Evolutionary conservation across 2,888 invertebrate genomes (phyloP).

Genomic region (Melieria omissa): DNA sequence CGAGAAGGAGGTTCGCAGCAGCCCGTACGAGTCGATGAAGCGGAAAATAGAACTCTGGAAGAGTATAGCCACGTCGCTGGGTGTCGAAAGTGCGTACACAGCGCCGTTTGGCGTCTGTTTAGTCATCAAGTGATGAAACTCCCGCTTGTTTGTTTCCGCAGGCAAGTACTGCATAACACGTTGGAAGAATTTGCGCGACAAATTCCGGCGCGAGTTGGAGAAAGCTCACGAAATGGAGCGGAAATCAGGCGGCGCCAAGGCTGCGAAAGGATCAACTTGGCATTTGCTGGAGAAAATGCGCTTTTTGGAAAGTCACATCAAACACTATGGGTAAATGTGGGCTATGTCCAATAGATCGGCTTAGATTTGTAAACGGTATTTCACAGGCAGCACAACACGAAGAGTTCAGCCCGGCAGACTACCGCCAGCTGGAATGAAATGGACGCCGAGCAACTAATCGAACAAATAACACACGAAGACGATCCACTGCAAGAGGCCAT

Average conservation of each 20-base stretch:
- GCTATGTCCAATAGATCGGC: background rate
- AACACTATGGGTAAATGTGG: constrained; percentile 41
- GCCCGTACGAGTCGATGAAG: constrained; percentile 54
- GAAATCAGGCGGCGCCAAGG: constrained; percentile 32
- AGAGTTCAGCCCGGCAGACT: constrained; percentile 37
- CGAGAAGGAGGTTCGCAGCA: constrained; percentile 49
- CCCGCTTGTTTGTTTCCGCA: constrained; percentile 31
- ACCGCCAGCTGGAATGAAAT: constrained; percentile 43
- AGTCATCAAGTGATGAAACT: too few species aligned
- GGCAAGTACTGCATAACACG: constrained; percentile 52
- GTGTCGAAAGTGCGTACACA: constrained; percentile 52
- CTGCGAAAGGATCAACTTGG: constrained; percentile 50
- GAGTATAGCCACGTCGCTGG: constrained; percentile 54
- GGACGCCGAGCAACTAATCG: constrained; percentile 47
- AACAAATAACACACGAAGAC: constrained; percentile 50
- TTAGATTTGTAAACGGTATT: background rate
- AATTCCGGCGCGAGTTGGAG: constrained; percentile 49
- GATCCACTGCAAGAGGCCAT: constrained; percentile 60
- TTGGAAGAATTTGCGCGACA: constrained; percentile 55
- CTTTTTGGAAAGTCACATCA: constrained; percentile 48
- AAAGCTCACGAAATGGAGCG: constrained; percentile 37
- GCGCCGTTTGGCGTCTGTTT: too few species aligned
- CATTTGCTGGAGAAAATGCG: constrained; percentile 49
- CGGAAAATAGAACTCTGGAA: constrained; percentile 55
- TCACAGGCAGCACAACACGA: constrained; percentile 37